These are phyloP conservation scores for Orthosia gothica DNA, from an alignment of 2,888 invertebrate species.

Conservation along the genomic window DNA sequence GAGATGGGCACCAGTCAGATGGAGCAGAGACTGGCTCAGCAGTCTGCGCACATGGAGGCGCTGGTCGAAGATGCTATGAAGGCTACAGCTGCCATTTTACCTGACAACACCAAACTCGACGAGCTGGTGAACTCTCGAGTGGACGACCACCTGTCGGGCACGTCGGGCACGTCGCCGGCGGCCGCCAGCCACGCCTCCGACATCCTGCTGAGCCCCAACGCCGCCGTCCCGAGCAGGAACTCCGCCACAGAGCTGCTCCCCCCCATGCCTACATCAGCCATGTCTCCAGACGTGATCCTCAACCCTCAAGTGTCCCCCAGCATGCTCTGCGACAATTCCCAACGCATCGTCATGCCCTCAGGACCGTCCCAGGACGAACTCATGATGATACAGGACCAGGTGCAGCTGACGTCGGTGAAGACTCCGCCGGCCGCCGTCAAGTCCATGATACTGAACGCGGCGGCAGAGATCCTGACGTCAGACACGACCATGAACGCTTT, in stretches of 20 bases:
- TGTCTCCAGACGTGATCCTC: conserved; percentile 92
- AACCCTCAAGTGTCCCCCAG: conserved; percentile 92
- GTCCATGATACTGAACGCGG: conserved; percentile 95
- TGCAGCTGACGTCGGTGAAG: conserved; percentile 85
- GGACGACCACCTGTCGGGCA: conserved; percentile 84
- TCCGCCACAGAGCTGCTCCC: conserved; percentile 81
- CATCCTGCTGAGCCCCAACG: conserved; percentile 81
- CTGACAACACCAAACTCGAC: conserved; percentile 90
- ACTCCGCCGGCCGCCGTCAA: conserved; percentile 93
- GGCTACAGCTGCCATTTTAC: conserved; percentile 86
- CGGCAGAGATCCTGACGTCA: conserved; percentile 93
- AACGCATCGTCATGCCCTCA: conserved; percentile 75
- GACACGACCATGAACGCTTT: conserved; percentile 91
- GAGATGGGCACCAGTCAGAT: conserved; percentile 83
- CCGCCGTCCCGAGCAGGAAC: conserved; percentile 79
- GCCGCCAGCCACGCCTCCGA: conserved; percentile 83
- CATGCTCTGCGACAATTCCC: conserved; percentile 85
- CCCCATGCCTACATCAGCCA: conserved; percentile 79
- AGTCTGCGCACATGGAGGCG: conserved; percentile 88
- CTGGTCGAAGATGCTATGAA: conserved; percentile 89
- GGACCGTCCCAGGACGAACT: conserved; percentile 80
- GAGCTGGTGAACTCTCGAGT: conserved; percentile 90
- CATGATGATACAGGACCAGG: conserved; percentile 85
- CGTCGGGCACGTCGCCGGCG: conserved; percentile 78
- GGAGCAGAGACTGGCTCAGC: conserved; percentile 83